Evolutionary conservation across 2,888 invertebrate species (phyloP).

Genomic region (Lasioglossum figueresi): DNA sequence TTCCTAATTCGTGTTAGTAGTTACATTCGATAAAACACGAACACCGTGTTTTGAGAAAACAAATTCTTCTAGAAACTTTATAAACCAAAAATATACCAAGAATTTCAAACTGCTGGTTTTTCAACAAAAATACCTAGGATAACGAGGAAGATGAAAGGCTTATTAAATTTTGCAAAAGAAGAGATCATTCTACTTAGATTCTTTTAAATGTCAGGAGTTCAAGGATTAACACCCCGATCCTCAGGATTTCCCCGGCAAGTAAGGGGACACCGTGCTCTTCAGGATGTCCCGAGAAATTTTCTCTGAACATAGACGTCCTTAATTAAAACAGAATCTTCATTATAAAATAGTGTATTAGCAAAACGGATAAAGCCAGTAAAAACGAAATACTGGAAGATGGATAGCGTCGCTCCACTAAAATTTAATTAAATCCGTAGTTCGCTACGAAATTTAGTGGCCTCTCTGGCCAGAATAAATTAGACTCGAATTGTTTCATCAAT

Average conservation of each 20-base stretch:
- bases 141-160: neutral
- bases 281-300: neutral
- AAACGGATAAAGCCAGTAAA: neutral
- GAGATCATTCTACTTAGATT: neutral
- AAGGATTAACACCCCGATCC: neutral
- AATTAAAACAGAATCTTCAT: neutral
- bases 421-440: neutral
- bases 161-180: too few species aligned
- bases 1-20: slow-evolving; percentile 3
- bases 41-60: neutral
- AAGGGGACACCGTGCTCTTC: neutral
- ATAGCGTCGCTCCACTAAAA: neutral
- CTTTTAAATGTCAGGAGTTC: neutral
- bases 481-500: neutral
- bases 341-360: neutral
- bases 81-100: neutral
- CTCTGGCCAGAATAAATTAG: neutral
- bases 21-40: neutral
- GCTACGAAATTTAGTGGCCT: neutral
- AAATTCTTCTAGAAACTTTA: neutral
- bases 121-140: neutral
- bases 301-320: neutral
- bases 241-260: neutral
- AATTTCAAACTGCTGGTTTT: neutral
- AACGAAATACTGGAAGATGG: neutral